Base-by-base conservation (phyloP, 1,140 invertebrate genomes). In the Heliconius congener region DNA sequence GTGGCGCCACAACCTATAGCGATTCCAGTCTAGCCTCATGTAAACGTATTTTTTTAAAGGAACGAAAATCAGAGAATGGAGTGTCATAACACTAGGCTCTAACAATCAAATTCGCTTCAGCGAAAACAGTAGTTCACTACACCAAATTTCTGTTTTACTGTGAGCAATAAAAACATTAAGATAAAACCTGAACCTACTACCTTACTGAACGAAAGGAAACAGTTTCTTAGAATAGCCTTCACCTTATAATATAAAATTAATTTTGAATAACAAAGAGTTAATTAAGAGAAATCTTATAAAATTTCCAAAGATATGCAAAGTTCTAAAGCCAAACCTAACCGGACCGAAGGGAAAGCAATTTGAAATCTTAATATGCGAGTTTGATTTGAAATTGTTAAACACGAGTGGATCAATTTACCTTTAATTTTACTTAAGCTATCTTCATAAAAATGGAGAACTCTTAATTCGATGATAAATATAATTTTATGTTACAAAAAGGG, bases 381-480 rank as follows among this genome's bases (percentile, higher is more conserved):
- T 60, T 77, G 42, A 18, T 52, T 77, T n/a, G 66, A 30, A 9
- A 73, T 72, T 77, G 71, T 77, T 77, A 71, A 73, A 71, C 66
- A 71, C 19, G 37, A 73, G 76, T 30, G 23, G 46, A 77, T 72
- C 71, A 77, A 77, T 77, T 77, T 77, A 77, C 50, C 39, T 77
- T 73, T 13, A 72, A 70, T 55, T 11, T 37, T 66, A 30, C 60
- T 66, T 27, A 66, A 27, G 23, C 1, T 66, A 23, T 60, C 55
- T 1, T 66, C 27, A 66, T 66, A 66, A 66, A 66, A 66, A 2
- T 66, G 27, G 27, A 66, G 55, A 23, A 3, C 55, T 57, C 55
- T 57, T 57, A 57, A 57, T 57, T 23, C 8, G 55, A 57, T 57
- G n/a, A 57, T 23, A 57, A 57, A 23, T 57, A 23, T 57, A 23